Evolutionary conservation across 1,140 invertebrate genomes (phyloP).

Genomic region (Patella vulgata): DNA sequence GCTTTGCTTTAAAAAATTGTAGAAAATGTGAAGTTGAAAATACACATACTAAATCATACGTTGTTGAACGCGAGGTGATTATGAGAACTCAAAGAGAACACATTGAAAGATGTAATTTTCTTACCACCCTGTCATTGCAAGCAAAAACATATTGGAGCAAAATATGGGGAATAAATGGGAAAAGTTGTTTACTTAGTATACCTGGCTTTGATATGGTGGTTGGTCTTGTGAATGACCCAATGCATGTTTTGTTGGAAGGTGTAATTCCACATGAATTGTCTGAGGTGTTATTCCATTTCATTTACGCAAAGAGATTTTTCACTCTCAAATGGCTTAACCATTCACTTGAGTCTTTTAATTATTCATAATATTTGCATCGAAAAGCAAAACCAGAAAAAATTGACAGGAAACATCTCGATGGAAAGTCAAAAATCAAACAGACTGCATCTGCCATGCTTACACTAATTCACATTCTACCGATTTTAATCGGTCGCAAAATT

Average conservation of each 20-base stretch:
- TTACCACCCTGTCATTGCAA: background rate
- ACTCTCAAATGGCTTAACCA: slow-evolving; percentile 5
- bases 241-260: slow-evolving; percentile 18
- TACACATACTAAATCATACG: background rate
- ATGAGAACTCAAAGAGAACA: background rate
- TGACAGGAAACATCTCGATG: slow-evolving; percentile 1
- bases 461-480: slow-evolving; percentile 4
- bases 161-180: slow-evolving; percentile 8
- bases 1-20: slow-evolving; percentile 15
- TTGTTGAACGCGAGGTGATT: background rate
- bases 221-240: slow-evolving; percentile 10
- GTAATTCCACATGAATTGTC: slow-evolving; percentile 5
- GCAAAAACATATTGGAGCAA: slow-evolving; percentile 17
- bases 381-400: slow-evolving; percentile 1
- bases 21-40: slow-evolving; percentile 8
- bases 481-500: slow-evolving; percentile 5
- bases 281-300: background rate
- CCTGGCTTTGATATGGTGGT: slow-evolving; percentile 3
- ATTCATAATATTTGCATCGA: background rate
- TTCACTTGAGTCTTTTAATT: background rate
- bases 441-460: slow-evolving; percentile 7
- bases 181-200: slow-evolving; percentile 1
- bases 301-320: slow-evolving; percentile 4
- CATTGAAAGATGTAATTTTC: background rate
- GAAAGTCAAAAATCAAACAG: slow-evolving; percentile 4